Conservation (phyloP, 2,113 vertebrate genomes). For the Eubucco bourcierii region DNA sequence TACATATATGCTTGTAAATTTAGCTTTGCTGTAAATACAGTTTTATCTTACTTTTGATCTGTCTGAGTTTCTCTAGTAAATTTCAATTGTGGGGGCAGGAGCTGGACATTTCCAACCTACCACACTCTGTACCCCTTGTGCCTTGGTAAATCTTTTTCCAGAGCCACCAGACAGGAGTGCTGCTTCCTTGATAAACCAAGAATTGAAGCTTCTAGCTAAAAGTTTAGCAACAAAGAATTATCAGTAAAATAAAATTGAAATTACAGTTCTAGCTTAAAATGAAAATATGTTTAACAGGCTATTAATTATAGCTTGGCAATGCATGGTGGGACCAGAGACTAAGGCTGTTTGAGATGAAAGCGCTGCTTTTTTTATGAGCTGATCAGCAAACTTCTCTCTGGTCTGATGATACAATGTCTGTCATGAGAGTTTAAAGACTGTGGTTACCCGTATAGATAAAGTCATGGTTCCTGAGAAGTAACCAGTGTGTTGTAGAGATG, state of each 20-base stretch:
- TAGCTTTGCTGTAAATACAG: too few relatives aligned
- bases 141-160: background rate
- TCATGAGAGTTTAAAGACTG: background rate
- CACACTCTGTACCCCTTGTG: background rate
- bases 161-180: background rate
- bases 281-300: background rate
- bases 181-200: background rate
- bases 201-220: background rate
- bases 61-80: too few relatives aligned
- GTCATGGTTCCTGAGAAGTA: background rate
- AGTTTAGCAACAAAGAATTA: background rate
- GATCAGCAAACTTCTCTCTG: background rate
- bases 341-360: background rate
- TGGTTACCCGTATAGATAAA: background rate
- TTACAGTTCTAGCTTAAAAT: background rate
- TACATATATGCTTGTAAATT: too few relatives aligned
- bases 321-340: accelerated
- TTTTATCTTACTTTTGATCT: too few relatives aligned
- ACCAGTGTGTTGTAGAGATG: background rate
- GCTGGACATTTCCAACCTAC: too few relatives aligned
- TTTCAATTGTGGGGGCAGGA: too few relatives aligned
- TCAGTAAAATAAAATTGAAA: background rate
- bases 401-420: background rate
- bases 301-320: background rate
- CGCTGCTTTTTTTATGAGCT: background rate